A percentile compares a stretch with the other conserved stretches of the same genome.
These are phyloP conservation scores for Nipponacmea schrenckii DNA, from an alignment of 2,888 invertebrate species.

Conservation along the genomic window DNA sequence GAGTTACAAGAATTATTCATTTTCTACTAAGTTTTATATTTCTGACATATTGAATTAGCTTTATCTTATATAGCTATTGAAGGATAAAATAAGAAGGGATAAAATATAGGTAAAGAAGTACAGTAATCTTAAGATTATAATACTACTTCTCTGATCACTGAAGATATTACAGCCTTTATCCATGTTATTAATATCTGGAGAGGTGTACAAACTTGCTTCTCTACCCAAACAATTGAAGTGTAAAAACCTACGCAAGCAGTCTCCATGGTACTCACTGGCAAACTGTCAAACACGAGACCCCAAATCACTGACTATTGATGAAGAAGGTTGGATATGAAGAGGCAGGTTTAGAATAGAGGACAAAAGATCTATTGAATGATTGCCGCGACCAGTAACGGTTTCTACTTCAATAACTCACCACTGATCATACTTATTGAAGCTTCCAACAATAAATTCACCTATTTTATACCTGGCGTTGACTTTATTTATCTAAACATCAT, in stretches of 20 bases:
- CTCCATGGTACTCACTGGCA: slow-evolving; percentile 6
- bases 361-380: background rate
- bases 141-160: no score
- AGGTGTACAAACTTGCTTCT: slow-evolving; percentile 9
- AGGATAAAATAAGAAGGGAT: no score
- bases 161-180: no score
- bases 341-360: background rate
- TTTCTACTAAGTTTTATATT: no score
- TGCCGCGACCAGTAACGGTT: background rate
- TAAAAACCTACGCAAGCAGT: slow-evolving; percentile 4
- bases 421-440: background rate
- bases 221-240: background rate
- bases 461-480: no score
- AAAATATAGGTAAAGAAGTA: no score
- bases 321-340: slow-evolving; percentile 1
- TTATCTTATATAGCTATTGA: no score
- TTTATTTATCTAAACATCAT: no score
- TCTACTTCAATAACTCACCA: slow-evolving; percentile 7
- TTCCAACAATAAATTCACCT: background rate
- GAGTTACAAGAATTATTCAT: no score
- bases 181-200: background rate
- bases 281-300: slow-evolving; percentile 6
- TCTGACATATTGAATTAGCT: no score
- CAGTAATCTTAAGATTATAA: no score
- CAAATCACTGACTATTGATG: background rate